Evolutionary conservation across 2,113 vertebrate genomes (phyloP), one percentile per base, ranked within the genome.

Genomic region (Spea multiplicata): DNA sequence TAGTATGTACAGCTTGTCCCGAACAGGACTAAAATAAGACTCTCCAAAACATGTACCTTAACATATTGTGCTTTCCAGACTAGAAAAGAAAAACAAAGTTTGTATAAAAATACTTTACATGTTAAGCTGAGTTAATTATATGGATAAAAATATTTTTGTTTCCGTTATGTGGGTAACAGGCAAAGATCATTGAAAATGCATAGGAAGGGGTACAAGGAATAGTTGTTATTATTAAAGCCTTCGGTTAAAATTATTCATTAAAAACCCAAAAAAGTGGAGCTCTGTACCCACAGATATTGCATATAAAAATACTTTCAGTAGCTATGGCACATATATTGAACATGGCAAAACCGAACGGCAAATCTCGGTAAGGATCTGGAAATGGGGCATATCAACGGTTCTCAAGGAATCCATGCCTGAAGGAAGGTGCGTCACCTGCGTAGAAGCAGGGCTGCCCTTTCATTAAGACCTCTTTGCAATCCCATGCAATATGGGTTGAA

Each of bases 51-150:
- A 80, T 74, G 70, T 88, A 85, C 73, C 86, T 85, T 88, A 88
- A 88, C 89, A 84, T 88, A 83, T 87, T 91, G 90, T 95, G 94
- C 91, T 92, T 93, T 90, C 87, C 82, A 52, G 88, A 87, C 91
- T 90, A 90, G 89, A 89, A 90, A 91, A 92, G 91, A 93, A 93
- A 91, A 93, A 88, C 83, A 88, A 67, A 48, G 66, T 82, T 78
- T 81, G 91, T 98, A 97, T 84, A 98, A 98, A 99, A 98, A 98
- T 98, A 98, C 90, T 95, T 94, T 97, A 96, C 94, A 97, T 91
- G 93, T 95, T 64, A 94, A 94, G 95, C 93, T 91, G 94, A 92
- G 95, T 94, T 92, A 86, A 88, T 91, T 52, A 93, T 94, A 94
- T 93, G 91, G 94, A 94, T 93, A 94, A 95, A 95, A 97, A 95